Base-by-base conservation (phyloP, 2,888 invertebrate genomes). In the Rotaria macrura region DNA sequence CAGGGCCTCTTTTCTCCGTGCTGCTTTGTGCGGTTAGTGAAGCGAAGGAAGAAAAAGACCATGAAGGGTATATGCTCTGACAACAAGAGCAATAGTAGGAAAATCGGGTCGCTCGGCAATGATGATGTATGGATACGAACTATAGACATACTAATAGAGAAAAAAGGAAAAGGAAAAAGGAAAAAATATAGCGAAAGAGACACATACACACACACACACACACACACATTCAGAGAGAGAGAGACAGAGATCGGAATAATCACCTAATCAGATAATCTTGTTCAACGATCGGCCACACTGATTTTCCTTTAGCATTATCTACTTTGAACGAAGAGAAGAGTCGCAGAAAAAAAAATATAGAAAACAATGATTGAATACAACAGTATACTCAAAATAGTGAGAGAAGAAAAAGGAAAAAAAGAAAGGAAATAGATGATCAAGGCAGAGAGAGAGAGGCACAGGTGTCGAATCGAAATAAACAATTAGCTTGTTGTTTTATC, bases 231-330 rank as follows among this genome's bases (percentile, higher is more conserved):
- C 17, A 34, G 29, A 29, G 20, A 57, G 57, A n/a, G 49, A 12
- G 49, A 49, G 49, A n/a, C 29, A 29, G 14, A 57, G 57, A 65
- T 65, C 65, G 65, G 29, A 29, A 65, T 65, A 65, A 65, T 65
- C 65, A 65, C 65, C 65, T 65, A 65, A 65, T 65, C 65, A 65
- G 65, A 65, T 65, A 65, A 65, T 65, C 65, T 65, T 65, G 34
- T 14, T 65, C 65, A 65, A 34, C 65, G 34, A 65, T 65, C 65
- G 65, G 34, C 65, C 65, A 65, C 65, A 65, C 65, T 65, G 65
- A 65, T 65, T 65, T 65, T 65, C 34, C 34, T 65, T 65, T 4
- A 14, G 29, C 7, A 65, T 34, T 65, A 49, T 34, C 65, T 65
- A 65, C 38, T 38, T 65, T 17, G 34, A 65, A 65, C 17, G 34